Evolutionary conservation across 2,113 vertebrate species (phyloP).

Genomic region (Sorex fumeus): DNA sequence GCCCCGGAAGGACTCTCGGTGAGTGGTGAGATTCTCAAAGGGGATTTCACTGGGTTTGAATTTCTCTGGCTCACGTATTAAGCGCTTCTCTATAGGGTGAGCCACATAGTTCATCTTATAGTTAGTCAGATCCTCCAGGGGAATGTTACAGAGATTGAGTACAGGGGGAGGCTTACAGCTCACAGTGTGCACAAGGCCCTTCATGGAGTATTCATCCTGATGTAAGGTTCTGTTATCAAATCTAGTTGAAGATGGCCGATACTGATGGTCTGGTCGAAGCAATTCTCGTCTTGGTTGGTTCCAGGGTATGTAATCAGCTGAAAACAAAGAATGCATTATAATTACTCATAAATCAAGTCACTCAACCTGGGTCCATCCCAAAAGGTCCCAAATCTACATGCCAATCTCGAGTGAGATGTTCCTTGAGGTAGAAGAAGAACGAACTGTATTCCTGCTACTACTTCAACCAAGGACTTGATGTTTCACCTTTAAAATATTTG

Average conservation of each 20-base stretch:
- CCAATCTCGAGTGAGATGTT: not conserved
- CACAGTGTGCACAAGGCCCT: slow-evolving; percentile 52
- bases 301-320: slow-evolving; percentile 89
- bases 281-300: slow-evolving; percentile 75
- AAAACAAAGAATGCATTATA: slow-evolving; percentile 75
- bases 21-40: slow-evolving; percentile 85
- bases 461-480: not conserved
- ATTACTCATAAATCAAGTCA: slow-evolving; percentile 6
- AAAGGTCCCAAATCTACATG: not conserved
- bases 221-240: slow-evolving; percentile 78
- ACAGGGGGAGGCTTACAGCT: slow-evolving; percentile 80
- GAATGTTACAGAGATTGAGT: slow-evolving; percentile 26
- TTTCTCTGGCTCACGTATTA: slow-evolving; percentile 51
- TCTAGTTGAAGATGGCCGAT: slow-evolving; percentile 69
- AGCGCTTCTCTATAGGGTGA: slow-evolving; percentile 80
- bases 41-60: slow-evolving; percentile 76
- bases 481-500: not conserved
- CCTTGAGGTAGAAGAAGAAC: not conserved
- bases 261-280: slow-evolving; percentile 54
- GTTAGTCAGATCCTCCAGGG: slow-evolving; percentile 86
- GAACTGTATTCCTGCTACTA: not conserved
- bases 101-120: slow-evolving; percentile 86
- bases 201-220: slow-evolving; percentile 79
- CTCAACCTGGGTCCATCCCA: slow-evolving; percentile 4
- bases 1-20: slow-evolving; percentile 81